These are phyloP conservation scores for Oryctes rhinoceros DNA, from an alignment of 1,140 invertebrate species.

Conservation along the genomic window DNA sequence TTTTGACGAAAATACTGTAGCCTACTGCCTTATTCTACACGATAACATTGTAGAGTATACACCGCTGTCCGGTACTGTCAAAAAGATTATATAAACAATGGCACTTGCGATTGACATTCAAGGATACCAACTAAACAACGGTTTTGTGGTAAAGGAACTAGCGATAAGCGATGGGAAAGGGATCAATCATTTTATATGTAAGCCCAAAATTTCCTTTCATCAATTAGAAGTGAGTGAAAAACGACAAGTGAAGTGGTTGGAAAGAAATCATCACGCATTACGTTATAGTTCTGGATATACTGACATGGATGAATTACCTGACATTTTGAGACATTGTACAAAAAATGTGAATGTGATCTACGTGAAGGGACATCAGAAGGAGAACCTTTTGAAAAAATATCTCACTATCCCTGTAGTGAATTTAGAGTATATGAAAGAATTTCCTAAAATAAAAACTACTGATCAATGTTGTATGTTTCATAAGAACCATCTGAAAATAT, in stretches of 20 bases:
- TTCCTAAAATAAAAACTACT: neutral
- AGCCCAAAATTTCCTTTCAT: no score
- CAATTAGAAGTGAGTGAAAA: no score
- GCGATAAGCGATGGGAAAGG: neutral
- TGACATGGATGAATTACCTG: neutral
- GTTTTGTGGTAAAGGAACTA: constrained; percentile 16
- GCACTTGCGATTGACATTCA: neutral
- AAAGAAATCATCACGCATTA: no score
- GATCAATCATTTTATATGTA: neutral
- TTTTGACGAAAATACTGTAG: constrained; percentile 2
- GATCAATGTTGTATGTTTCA: no score
- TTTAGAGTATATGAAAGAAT: neutral
- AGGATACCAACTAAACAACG: neutral
- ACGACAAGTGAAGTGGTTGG: no score
- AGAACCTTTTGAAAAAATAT: neutral
- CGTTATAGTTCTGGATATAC: neutral
- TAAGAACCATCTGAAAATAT: no score
- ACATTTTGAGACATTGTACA: neutral
- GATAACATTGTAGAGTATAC: constrained; percentile 27
- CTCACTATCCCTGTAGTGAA: neutral
- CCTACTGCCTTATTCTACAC: constrained; percentile 12
- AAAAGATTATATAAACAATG: constrained; percentile 14
- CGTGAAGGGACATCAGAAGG: neutral
- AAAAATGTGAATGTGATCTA: no score
- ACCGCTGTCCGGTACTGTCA: neutral